Evolutionary conservation across 1,140 invertebrate species (phyloP), one percentile per base, ranked within the genome.

Genomic region (Saccostrea glomerata): DNA sequence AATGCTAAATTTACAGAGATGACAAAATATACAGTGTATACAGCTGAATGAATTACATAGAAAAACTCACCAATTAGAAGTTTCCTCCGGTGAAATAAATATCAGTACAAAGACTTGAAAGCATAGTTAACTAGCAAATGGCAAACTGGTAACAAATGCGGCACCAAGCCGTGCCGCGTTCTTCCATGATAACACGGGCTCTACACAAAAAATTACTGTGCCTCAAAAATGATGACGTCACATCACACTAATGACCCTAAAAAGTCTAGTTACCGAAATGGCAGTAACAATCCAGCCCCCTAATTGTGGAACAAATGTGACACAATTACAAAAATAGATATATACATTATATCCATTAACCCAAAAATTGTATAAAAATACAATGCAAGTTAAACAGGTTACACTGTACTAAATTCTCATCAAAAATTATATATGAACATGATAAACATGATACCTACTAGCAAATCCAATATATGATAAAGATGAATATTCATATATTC

Each of bases 311-410:
- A 70, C 25, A 25, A 25, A 70, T 70, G 25, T 70, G 66, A 70
- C 66, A 70, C 66, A 70, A 70, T 70, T 70, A 70, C 66, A 70
- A n/a, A n/a, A n/a, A n/a, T 70, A 58, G 13, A 58, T 58, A 12
- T 1, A 58, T 58, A 58, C 56, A 58, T 58, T 15, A 58, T 58
- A 58, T 58, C 17, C 17, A 58, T 6, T n/a, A 58, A 58, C 60
- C 5, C 15, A 63, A 63, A 63, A 20, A 63, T 3, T 63, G 17
- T 15, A 63, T n/a, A 63, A 20, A 17, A 63, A 20, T 63, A 70
- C n/a, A 12, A 12, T 25, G 23, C 66, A 70, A 23, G 23, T 30
- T 25, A 70, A 23, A 3, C 6, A 70, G 66, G 6, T 70, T 70
- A 17, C 1, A 58, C 56, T 58, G 56, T 25, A 70, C 23, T 6